These are phyloP conservation scores for Berghia stephanieae DNA, from an alignment of 1,140 invertebrate genomes.

Conservation along the genomic window DNA sequence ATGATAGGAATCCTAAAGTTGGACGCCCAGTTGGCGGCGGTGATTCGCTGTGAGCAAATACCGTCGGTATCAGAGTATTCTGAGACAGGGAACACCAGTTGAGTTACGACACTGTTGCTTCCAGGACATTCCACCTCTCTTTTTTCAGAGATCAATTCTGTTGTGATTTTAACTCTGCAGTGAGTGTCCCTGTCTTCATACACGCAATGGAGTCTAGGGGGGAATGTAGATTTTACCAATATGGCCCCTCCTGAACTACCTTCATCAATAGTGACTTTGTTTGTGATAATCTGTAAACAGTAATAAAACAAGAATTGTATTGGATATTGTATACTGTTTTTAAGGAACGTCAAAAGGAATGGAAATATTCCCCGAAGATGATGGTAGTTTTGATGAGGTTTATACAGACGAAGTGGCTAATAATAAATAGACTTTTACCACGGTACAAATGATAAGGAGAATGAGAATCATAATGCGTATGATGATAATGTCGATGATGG, in stretches of 20 bases:
- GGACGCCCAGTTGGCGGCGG: conserved; percentile 33
- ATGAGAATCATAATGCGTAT: too few species aligned
- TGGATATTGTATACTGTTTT: too few species aligned
- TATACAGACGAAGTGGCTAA: too few species aligned
- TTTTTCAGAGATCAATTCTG: conserved; percentile 30
- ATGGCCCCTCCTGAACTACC: conserved; percentile 34
- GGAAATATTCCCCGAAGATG: too few species aligned
- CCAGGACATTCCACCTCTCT: conserved; percentile 46
- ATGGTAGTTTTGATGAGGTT: too few species aligned
- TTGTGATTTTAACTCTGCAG: conserved; percentile 38
- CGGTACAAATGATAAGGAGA: too few species aligned
- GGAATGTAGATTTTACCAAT: conserved; percentile 36
- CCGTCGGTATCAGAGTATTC: not conserved
- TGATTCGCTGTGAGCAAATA: conserved; percentile 38
- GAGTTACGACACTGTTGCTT: conserved; percentile 34
- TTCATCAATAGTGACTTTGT: conserved; percentile 41
- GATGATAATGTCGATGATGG: too few species aligned
- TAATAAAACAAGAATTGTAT: not conserved
- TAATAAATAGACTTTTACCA: too few species aligned
- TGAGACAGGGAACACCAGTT: conserved; percentile 42
- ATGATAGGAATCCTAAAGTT: conserved; percentile 39
- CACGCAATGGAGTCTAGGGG: conserved; percentile 44
- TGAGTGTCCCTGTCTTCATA: conserved; percentile 39
- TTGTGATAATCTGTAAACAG: conserved; percentile 36
- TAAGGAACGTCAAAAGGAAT: too few species aligned